phyloP scores from a whole-genome alignment of 2,113 vertebrate species.

The human region GRCh38 chr3:51938001-51938500 shows the following conservation, averaged over 20 bases:
- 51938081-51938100: conserved; percentile 85
- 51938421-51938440: not conserved
- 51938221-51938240: not conserved
- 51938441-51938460: not conserved
- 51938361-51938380: not conserved
- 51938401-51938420: not conserved
- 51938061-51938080: not conserved
- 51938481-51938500: too few relatives aligned
- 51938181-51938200: conserved; percentile 65
- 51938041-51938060: not conserved
- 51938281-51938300: not conserved
- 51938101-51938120: conserved; percentile 91
- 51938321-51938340: not conserved
- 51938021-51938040: too few relatives aligned
- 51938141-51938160: conserved; percentile 96
- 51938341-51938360: not conserved
- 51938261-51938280: not conserved
- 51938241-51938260: not conserved
- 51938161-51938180: conserved; percentile 85
- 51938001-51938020: not conserved
- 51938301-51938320: not conserved
- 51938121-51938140: conserved; percentile 94
- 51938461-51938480: not conserved
- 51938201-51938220: not conserved
- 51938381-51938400: not conserved